phyloP scores from a whole-genome alignment of 2,797 vertebrate genomes.

The Pygocentrus nattereri region DNA sequence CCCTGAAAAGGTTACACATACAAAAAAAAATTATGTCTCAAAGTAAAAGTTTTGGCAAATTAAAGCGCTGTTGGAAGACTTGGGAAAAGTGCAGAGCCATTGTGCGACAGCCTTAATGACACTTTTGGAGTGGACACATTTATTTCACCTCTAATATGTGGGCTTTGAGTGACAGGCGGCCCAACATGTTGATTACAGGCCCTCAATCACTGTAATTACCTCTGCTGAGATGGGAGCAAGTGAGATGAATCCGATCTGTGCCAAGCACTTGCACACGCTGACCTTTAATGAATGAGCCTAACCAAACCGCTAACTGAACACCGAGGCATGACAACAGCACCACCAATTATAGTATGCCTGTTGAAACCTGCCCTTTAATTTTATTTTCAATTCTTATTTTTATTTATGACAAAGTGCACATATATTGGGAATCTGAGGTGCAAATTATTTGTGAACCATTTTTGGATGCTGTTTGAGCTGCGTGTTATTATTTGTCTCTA shows the following conservation, averaged over 20 bases:
- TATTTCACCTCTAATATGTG: slow-evolving; percentile 48
- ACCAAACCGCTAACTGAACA: slow-evolving; percentile 51
- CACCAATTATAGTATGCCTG: slow-evolving; percentile 37
- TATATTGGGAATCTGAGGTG: neutral
- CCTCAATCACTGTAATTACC: slow-evolving; percentile 64
- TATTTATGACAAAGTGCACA: neutral
- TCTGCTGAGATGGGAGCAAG: slow-evolving; percentile 55
- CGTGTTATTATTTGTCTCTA: neutral
- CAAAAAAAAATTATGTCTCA: neutral
- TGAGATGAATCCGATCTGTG: slow-evolving; percentile 52
- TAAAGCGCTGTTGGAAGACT: neutral
- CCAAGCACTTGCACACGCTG: slow-evolving; percentile 43
- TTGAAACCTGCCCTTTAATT: slow-evolving; percentile 44
- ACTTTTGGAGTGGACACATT: slow-evolving; percentile 46
- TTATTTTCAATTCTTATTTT: slow-evolving; percentile 9
- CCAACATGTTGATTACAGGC: slow-evolving; percentile 60
- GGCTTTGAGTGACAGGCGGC: slow-evolving; percentile 57
- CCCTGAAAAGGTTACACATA: neutral
- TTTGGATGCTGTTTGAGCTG: neutral
- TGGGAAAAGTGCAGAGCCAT: neutral
- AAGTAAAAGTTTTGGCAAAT: slow-evolving; percentile 24
- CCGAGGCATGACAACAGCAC: slow-evolving; percentile 35
- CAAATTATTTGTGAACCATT: neutral
- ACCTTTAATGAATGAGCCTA: slow-evolving; percentile 59
- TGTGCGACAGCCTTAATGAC: slow-evolving; percentile 27